Evolutionary conservation across 2,888 invertebrate species (phyloP).

Genomic region (Dioctria rufipes): DNA sequence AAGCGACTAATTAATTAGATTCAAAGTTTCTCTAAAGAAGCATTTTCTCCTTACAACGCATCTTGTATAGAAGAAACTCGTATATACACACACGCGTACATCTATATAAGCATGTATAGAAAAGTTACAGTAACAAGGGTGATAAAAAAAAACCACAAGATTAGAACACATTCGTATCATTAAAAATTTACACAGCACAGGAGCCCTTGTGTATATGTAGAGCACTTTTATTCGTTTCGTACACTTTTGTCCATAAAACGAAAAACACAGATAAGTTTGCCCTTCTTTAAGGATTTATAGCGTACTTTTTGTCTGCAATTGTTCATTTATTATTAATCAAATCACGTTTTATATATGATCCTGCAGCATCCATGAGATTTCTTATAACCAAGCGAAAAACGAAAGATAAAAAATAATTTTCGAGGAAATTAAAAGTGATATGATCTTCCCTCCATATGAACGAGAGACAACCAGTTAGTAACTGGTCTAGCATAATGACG

Average conservation of each 20-base stretch:
- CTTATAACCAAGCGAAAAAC: background rate
- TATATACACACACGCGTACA: no score
- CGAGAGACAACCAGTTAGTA: no score
- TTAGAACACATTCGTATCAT: conserved; percentile 18
- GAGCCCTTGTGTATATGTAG: background rate
- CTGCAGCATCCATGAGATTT: background rate
- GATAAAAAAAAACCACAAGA: conserved; percentile 3
- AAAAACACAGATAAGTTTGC: background rate
- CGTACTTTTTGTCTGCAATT: conserved; percentile 1
- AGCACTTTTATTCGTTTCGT: background rate
- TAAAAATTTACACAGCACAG: conserved; percentile 14
- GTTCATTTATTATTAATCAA: conserved; percentile 29
- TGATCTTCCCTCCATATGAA: no score
- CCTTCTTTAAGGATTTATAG: conserved; percentile 2
- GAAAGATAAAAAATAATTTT: background rate
- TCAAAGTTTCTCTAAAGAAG: background rate
- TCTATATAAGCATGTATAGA: no score
- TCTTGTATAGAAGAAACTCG: no score
- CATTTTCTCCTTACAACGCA: background rate
- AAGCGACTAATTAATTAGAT: conserved; percentile 6
- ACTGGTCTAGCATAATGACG: no score
- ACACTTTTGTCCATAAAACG: background rate
- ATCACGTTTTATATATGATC: conserved; percentile 1
- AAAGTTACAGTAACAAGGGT: background rate
- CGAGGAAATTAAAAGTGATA: background rate